Evolutionary conservation across 2,888 invertebrate genomes (phyloP).

Genomic region (Nineta flava): DNA sequence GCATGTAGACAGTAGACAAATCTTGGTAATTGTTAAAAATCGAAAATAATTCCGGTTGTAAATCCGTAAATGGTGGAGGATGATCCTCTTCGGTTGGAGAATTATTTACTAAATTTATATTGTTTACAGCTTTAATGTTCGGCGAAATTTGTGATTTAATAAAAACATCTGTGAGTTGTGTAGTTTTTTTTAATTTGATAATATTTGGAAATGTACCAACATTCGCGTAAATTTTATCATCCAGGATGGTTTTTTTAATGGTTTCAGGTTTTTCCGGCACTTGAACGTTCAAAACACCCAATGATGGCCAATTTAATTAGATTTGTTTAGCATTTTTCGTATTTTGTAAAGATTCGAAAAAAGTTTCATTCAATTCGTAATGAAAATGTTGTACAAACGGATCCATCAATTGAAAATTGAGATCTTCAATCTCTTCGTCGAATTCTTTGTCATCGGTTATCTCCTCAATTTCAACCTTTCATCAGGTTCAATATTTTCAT

Average conservation of each 20-base stretch:
- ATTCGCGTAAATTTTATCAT: background rate
- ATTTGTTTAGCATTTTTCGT: constrained; percentile 24
- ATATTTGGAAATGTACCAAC: background rate
- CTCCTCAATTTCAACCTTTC: background rate
- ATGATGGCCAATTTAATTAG: constrained; percentile 38
- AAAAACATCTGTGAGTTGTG: background rate
- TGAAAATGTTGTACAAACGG: constrained; percentile 54
- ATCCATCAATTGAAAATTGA: constrained; percentile 30
- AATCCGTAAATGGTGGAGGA: constrained; percentile 41
- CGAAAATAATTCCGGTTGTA: constrained; percentile 65
- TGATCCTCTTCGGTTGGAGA: constrained; percentile 25
- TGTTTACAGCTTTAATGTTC: constrained; percentile 44
- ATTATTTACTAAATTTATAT: constrained; percentile 30
- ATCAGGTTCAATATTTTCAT: too few species aligned
- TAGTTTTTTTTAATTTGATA: background rate
- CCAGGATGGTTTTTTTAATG: background rate
- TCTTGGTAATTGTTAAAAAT: constrained; percentile 73
- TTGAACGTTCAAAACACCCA: constrained; percentile 43
- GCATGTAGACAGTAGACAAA: constrained; percentile 76
- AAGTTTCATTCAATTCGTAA: constrained; percentile 44
- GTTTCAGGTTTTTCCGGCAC: constrained; percentile 31
- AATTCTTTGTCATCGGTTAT: background rate
- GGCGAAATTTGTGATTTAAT: constrained; percentile 51
- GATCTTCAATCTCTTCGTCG: constrained; percentile 20
- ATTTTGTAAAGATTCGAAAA: constrained; percentile 42